A percentile compares a stretch with the other conserved stretches of the same genome.
phyloP scores from a whole-genome alignment of 2,888 invertebrate genomes.

The Melangyna quadrimaculata region DNA sequence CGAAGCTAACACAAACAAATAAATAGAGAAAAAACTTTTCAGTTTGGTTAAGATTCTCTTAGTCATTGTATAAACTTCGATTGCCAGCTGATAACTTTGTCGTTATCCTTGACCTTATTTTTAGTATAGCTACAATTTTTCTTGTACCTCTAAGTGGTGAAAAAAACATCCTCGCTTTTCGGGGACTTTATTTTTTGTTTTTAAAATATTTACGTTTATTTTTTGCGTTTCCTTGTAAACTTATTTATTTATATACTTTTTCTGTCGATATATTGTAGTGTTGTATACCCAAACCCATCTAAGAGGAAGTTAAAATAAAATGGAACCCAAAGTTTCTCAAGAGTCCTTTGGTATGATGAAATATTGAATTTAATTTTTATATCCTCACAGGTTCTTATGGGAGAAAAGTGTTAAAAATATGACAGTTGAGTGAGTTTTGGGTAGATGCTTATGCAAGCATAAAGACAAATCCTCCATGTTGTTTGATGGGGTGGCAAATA shows the following conservation, averaged over 20 bases:
- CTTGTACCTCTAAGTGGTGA: background rate
- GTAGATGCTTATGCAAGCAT: conserved; percentile 23
- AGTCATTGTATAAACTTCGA: conserved; percentile 50
- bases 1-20: no score
- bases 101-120: conserved; percentile 59
- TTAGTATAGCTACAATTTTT: background rate
- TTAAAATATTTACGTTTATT: background rate
- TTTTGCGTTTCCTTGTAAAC: background rate
- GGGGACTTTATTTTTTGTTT: background rate
- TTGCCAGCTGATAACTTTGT: conserved; percentile 60
- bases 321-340: conserved; percentile 16
- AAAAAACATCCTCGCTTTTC: conserved; percentile 3
- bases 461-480: background rate
- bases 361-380: conserved; percentile 23
- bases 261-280: background rate
- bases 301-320: conserved; percentile 15
- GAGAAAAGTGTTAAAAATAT: conserved; percentile 13
- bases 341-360: conserved; percentile 39
- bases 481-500: conserved; percentile 27
- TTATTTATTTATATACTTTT: conserved; percentile 16
- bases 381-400: background rate
- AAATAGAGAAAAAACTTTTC: conserved; percentile 12
- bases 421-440: conserved; percentile 30
- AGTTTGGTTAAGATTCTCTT: conserved; percentile 35
- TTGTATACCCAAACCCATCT: no score